These are phyloP conservation scores for Pao palembangensis DNA, from an alignment of 2,113 vertebrate genomes.

Conservation along the genomic window DNA sequence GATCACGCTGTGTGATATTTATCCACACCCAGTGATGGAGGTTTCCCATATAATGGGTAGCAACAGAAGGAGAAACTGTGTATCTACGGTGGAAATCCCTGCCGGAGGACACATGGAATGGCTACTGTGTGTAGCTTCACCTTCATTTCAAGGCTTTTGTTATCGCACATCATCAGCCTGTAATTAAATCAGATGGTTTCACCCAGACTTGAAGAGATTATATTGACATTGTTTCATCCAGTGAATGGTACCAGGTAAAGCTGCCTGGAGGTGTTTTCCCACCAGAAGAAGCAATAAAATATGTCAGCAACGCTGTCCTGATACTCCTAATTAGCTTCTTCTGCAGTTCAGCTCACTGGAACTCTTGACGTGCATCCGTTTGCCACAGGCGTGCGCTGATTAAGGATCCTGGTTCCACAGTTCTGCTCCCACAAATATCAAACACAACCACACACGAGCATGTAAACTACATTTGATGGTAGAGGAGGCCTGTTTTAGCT, in stretches of 20 bases:
- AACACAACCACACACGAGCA: too few relatives aligned
- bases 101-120: too few relatives aligned
- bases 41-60: conserved; percentile 48
- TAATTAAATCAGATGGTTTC: conserved; percentile 5
- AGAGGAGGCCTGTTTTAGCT: conserved; percentile 7
- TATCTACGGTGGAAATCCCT: too few relatives aligned
- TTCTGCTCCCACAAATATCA: not conserved
- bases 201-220: conserved; percentile 10
- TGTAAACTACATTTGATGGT: not conserved
- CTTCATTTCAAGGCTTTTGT: not conserved
- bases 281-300: not conserved
- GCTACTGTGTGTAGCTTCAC: too few relatives aligned
- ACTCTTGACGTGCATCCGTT: not conserved
- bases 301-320: too few relatives aligned
- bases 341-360: not conserved
- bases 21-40: conserved; percentile 48
- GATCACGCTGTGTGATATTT: conserved; percentile 50
- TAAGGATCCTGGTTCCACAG: not conserved
- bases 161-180: not conserved
- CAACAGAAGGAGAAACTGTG: not conserved
- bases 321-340: too few relatives aligned
- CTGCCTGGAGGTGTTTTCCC: not conserved
- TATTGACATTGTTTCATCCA: conserved; percentile 5
- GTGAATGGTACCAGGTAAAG: not conserved
- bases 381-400: not conserved